These are phyloP conservation scores for Calypte anna DNA, from an alignment of 2,113 vertebrate species.

Conservation along the genomic window DNA sequence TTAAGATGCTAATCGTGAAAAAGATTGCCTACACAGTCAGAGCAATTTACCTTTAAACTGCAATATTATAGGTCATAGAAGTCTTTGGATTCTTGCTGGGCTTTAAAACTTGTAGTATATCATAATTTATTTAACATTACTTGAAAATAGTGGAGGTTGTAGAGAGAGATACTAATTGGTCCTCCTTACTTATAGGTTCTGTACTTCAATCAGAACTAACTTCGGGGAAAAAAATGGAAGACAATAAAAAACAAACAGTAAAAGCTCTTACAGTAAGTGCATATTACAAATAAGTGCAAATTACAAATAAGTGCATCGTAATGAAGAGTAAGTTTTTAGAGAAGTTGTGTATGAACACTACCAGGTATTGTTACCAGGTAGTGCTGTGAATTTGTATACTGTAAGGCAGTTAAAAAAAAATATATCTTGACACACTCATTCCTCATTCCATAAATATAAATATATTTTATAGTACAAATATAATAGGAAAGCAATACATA, in stretches of 20 bases:
- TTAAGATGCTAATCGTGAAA: slow-evolving; percentile 26
- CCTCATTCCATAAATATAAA: not conserved
- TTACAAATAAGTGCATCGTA: not conserved
- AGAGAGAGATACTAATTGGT: not conserved
- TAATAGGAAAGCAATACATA: not conserved
- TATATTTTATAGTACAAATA: not conserved
- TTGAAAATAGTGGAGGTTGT: not conserved
- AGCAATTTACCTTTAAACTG: slow-evolving; percentile 44
- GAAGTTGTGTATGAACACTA: not conserved
- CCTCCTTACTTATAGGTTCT: not conserved
- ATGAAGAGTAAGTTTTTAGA: not conserved
- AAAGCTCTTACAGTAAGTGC: not conserved
- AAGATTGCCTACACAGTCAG: not conserved
- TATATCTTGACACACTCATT: not conserved
- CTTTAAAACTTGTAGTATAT: slow-evolving; percentile 22
- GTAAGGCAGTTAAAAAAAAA: not conserved
- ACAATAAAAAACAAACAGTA: not conserved
- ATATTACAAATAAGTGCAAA: not conserved
- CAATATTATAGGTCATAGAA: not conserved
- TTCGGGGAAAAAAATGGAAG: not conserved
- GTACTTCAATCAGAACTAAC: not conserved
- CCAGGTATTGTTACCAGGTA: not conserved
- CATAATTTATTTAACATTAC: not conserved
- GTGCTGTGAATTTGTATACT: not conserved
- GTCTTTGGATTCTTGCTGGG: not conserved